Percentiles rank a stretch among this genome's conserved stretches.
Conservation (phyloP, 2,797 vertebrate genomes). For the Gobio occitaniae region DNA sequence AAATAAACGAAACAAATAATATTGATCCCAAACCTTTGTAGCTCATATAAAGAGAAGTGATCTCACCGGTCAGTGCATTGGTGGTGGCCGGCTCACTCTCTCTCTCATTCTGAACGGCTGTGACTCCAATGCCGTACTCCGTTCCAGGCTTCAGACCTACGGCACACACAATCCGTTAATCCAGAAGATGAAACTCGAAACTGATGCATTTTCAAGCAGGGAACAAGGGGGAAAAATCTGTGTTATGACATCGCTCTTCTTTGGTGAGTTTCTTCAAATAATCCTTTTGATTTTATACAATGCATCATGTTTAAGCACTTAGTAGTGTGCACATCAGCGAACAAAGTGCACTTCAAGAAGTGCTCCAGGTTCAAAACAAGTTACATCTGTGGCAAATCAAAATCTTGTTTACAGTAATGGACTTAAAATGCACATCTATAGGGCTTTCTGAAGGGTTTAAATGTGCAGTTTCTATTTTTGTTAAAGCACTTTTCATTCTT, state of each 20-base stretch:
- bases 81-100: conserved; percentile 91
- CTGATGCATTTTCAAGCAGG: conserved; percentile 13
- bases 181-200: background rate
- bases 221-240: background rate
- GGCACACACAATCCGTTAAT: background rate
- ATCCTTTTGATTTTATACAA: background rate
- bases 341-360: background rate
- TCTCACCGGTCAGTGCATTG: conserved; percentile 92
- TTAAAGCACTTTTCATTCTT: background rate
- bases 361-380: background rate
- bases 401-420: background rate
- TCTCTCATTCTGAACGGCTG: conserved; percentile 87
- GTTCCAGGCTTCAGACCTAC: conserved; percentile 90
- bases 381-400: background rate
- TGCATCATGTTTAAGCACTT: background rate
- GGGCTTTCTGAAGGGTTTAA: background rate
- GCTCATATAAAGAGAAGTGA: background rate
- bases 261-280: background rate
- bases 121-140: conserved; percentile 94
- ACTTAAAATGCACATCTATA: no score
- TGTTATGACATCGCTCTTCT: background rate
- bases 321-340: background rate
- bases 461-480: background rate
- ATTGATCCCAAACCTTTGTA: background rate
- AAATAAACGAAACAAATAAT: background rate